phyloP scores from a whole-genome alignment of 2,113 vertebrate species.

The Xiphophorus hellerii region DNA sequence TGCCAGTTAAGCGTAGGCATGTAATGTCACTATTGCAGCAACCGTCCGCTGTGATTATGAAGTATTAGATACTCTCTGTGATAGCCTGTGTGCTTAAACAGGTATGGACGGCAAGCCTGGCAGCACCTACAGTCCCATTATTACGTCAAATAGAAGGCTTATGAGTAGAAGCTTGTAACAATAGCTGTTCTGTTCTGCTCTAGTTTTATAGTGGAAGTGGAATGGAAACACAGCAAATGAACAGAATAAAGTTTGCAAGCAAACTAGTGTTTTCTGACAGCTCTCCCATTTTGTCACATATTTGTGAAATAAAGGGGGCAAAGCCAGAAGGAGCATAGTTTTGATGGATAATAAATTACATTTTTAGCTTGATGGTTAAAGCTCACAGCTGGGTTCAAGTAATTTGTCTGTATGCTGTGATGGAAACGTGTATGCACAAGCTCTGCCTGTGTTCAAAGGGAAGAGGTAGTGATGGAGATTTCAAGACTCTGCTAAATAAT shows the following conservation, averaged over 20 bases:
- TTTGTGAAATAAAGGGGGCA: conserved; percentile 11
- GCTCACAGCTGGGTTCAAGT: conserved; percentile 40
- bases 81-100: conserved; percentile 17
- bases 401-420: conserved; percentile 11
- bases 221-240: conserved; percentile 19
- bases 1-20: conserved; percentile 5
- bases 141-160: conserved; percentile 28
- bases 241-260: conserved; percentile 32
- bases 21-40: not conserved
- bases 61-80: not conserved
- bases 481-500: conserved; percentile 73
- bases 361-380: conserved; percentile 50
- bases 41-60: conserved; percentile 23
- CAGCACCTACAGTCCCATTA: conserved; percentile 34
- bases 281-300: conserved; percentile 17
- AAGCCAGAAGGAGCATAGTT: conserved; percentile 24
- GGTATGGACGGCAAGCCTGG: conserved; percentile 28
- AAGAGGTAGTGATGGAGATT: conserved; percentile 59
- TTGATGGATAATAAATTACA: conserved; percentile 67
- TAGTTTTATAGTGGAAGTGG: conserved; percentile 48
- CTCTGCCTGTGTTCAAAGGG: conserved; percentile 26
- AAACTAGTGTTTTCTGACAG: conserved; percentile 28
- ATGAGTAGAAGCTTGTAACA: conserved; percentile 31
- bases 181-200: conserved; percentile 38
- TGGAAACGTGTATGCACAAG: conserved; percentile 6